Percentiles rank a stretch among this genome's conserved stretches.
Conservation (phyloP, 2,797 vertebrate genomes). For the Rhynchotus rufescens region DNA sequence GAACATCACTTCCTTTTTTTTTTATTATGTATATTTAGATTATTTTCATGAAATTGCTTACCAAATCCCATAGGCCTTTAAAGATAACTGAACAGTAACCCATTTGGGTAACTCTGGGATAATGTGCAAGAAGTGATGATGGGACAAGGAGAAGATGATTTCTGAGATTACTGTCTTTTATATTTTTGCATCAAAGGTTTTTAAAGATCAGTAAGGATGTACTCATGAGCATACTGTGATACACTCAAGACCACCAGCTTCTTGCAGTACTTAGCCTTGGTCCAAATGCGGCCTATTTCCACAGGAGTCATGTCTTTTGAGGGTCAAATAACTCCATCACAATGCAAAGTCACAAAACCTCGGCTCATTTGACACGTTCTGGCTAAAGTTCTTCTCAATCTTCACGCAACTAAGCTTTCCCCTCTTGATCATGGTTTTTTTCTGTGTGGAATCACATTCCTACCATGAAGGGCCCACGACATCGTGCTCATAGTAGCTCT, state of each 20-base stretch:
- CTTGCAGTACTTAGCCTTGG: not conserved
- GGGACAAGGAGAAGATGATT: conserved; percentile 44
- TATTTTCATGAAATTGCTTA: conserved; percentile 70
- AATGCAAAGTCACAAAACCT: not conserved
- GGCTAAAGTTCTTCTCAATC: not conserved
- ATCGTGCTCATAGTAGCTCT: not conserved
- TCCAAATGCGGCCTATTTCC: not conserved
- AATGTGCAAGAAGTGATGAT: conserved; percentile 60
- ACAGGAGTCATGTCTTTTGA: not conserved
- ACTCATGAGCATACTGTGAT: not conserved
- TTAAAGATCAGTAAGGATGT: not conserved
- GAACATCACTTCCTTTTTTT: conserved; percentile 59
- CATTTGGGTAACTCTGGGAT: conserved; percentile 69
- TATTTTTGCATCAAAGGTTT: not conserved
- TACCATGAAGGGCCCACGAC: too few species aligned
- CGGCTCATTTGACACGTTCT: not conserved
- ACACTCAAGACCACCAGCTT: not conserved
- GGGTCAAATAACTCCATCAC: not conserved
- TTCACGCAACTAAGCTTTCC: not conserved
- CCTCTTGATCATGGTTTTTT: not conserved
- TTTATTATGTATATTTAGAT: conserved; percentile 67
- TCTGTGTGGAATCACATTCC: not conserved
- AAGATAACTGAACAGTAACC: conserved; percentile 68
- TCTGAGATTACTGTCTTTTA: not conserved
- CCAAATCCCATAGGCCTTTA: conserved; percentile 63